phyloP scores from a whole-genome alignment of 2,797 vertebrate genomes.

The Oryzias sinensis region DNA sequence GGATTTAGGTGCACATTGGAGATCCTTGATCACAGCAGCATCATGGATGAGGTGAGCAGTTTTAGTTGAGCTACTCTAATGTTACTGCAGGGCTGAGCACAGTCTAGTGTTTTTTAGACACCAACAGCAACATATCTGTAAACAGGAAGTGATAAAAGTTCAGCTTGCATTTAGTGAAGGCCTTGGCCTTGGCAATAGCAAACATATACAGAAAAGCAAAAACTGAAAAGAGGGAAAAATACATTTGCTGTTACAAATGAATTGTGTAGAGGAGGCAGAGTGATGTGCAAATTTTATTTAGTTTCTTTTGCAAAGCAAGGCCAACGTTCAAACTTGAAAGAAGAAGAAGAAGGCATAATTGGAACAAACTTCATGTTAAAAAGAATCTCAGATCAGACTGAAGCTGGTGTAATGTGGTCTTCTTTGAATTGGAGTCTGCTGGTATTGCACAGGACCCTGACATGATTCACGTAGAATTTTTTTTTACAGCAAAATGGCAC shows the following conservation, averaged over 20 bases:
- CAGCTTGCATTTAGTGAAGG: slow-evolving; percentile 28
- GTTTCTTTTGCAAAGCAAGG: slow-evolving; percentile 41
- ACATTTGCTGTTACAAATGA: slow-evolving; percentile 33
- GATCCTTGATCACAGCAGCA: too few relatives aligned
- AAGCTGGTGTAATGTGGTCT: slow-evolving; percentile 9
- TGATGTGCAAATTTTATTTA: slow-evolving; percentile 26
- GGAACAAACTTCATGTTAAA: slow-evolving; percentile 26
- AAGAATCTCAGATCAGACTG: slow-evolving; percentile 24
- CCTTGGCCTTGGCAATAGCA: slow-evolving; percentile 46
- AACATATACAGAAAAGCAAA: slow-evolving; percentile 48
- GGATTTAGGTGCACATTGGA: too few relatives aligned
- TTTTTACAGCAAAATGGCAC: background rate
- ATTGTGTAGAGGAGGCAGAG: slow-evolving; percentile 33
- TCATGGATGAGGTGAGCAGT: too few relatives aligned
- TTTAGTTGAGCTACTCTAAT: background rate
- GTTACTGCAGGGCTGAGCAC: background rate
- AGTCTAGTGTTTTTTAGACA: background rate
- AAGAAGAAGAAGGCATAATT: slow-evolving; percentile 29
- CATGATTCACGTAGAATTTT: background rate
- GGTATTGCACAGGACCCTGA: slow-evolving; percentile 1
- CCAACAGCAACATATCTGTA: slow-evolving; percentile 12
- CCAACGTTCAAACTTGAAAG: slow-evolving; percentile 27
- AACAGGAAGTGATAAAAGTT: slow-evolving; percentile 42
- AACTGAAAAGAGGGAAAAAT: slow-evolving; percentile 35
- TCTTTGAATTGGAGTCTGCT: slow-evolving; percentile 12